Percentiles rank a stretch among this genome's conserved stretches.
Evolutionary conservation across 2,113 vertebrate species (phyloP).

Genomic region (Murina feae): DNA sequence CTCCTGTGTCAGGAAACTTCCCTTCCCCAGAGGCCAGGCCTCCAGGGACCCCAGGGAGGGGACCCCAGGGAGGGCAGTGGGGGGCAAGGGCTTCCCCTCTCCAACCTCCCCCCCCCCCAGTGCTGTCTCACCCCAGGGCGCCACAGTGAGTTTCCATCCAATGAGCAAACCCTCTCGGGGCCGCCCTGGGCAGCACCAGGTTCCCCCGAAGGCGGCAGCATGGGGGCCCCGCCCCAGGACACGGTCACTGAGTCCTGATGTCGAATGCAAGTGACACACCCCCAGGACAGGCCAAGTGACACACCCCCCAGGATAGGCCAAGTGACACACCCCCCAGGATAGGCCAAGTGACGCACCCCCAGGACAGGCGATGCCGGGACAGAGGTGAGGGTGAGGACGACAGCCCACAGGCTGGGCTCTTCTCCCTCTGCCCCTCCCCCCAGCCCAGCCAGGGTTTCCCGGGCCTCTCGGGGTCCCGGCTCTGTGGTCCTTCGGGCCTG

Average conservation of each 20-base stretch:
- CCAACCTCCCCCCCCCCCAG: no score
- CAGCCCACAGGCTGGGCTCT: accelerated
- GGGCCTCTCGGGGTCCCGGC: no score
- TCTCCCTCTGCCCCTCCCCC: neutral
- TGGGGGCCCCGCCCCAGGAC: neutral
- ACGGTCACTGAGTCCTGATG: accelerated
- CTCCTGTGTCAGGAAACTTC: no score
- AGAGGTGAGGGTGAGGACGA: no score
- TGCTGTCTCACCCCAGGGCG: neutral
- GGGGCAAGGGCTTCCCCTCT: no score
- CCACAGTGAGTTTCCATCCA: no score
- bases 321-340: neutral
- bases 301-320: no score
- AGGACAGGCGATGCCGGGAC: neutral
- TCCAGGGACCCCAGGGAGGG: accelerated
- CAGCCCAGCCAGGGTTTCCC: neutral
- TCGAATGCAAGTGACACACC: neutral
- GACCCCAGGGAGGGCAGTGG: accelerated
- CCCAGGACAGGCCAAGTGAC: neutral
- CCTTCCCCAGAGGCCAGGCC: neutral
- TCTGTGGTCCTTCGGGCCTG: accelerated
- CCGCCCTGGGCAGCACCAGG: accelerated
- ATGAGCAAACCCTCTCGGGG: neutral
- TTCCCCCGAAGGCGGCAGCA: accelerated
- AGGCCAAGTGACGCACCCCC: neutral